These are phyloP conservation scores for Acanthosoma haemorrhoidale DNA, from an alignment of 2,888 invertebrate genomes.

Conservation along the genomic window DNA sequence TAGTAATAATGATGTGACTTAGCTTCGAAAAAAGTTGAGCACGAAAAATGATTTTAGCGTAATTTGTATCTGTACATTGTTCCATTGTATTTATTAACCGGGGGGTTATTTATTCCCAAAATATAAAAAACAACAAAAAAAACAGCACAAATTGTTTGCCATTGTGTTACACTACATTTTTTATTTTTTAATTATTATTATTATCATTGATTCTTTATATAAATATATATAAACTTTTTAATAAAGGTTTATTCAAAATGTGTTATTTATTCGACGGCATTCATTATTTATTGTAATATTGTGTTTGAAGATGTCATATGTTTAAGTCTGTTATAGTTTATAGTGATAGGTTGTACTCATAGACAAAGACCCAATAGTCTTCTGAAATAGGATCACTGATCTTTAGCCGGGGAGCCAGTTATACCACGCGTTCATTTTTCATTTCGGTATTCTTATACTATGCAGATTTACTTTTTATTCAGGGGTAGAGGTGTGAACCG, in stretches of 20 bases:
- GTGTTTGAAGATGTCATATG: constrained; percentile 26
- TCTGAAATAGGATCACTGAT: not conserved
- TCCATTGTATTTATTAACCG: not conserved
- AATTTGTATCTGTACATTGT: constrained; percentile 11
- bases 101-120: not conserved
- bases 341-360: not conserved
- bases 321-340: constrained; percentile 27
- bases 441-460: too few relatives aligned
- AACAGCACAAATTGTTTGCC: not conserved
- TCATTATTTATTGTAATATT: constrained; percentile 24
- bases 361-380: constrained; percentile 1
- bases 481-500: constrained; percentile 10
- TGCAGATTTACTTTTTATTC: not conserved
- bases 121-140: not conserved
- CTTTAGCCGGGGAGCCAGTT: constrained; percentile 15
- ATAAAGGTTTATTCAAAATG: not conserved
- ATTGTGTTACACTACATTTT: not conserved
- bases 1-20: constrained; percentile 13
- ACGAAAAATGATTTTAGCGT: constrained; percentile 6
- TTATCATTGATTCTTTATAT: not conserved
- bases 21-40: constrained; percentile 11
- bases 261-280: not conserved
- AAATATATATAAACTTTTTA: not conserved
- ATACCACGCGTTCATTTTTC: too few relatives aligned
- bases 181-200: not conserved